Evolutionary conservation across 2,113 vertebrate genomes (phyloP), one percentile per base, ranked within the genome.

Genomic region (Strix aluco): DNA sequence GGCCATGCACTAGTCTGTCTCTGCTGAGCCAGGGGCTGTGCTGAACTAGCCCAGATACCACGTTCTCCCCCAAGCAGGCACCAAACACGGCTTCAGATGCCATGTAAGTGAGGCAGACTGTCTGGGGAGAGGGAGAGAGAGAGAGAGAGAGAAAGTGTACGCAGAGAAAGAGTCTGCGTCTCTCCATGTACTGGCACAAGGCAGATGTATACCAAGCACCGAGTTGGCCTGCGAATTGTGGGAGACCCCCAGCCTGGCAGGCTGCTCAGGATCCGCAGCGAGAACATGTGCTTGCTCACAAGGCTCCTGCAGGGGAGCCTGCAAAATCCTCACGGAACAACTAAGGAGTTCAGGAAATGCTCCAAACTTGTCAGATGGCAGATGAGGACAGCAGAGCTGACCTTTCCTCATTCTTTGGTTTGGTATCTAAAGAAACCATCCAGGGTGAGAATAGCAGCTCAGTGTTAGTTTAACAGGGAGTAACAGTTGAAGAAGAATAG

Each of bases 301-400:
- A 5, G 34, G 69, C 66, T 95, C 42, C 82, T 0, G 0, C 67
- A 15, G 49, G 36, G 63, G 8, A 81, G 26, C 17, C 87, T 55
- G 38, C 42, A 75, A 67, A 65, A 47, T 17, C 71, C 57, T 66
- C 55, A 29, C 0, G 0, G 72, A 54, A 15, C 51, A 36, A 8
- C 69, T 15, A 10, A 12, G 69, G 46, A 81, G 54, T 23, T 58
- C 25, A 51, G 94, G 95, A 95, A 71, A 85, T 1, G 4, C 69
- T 93, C 59, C 87, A 81, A 62, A 78, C 73, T 58, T 8, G 5
- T 94, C 92, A 94, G 70, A 90, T 84, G 87, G 92, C 81, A 84
- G 83, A 46, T 26, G 3, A 78, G 63, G 72, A 79, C 42, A 79
- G 92, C 57, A 6, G 7, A 81, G 46, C 6, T 74, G 38, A 49